phyloP scores from a whole-genome alignment of 2,113 vertebrate species.

The Cairina moschata region DNA sequence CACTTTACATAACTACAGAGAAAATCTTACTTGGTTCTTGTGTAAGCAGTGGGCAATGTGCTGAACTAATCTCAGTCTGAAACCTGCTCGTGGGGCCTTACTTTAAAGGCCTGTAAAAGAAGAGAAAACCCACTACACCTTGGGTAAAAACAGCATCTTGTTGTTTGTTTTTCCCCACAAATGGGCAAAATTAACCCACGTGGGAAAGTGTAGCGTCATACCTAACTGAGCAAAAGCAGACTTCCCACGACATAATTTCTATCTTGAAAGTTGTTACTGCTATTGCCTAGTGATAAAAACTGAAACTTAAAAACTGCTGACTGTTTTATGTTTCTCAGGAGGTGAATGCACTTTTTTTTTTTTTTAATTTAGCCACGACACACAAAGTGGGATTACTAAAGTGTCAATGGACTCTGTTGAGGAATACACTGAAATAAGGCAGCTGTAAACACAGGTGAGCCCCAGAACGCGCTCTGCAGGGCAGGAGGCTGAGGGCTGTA shows the following conservation, averaged over 20 bases:
- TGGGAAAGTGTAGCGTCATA: background rate
- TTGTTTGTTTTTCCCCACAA: too few relatives aligned
- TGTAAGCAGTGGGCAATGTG: background rate
- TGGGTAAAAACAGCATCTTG: background rate
- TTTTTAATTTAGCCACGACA: background rate
- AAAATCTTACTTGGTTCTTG: background rate
- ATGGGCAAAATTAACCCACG: background rate
- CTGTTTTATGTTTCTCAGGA: background rate
- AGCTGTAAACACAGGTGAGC: background rate
- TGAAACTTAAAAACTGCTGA: too few relatives aligned
- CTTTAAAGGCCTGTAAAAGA: background rate
- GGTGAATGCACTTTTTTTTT: background rate
- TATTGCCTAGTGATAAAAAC: background rate
- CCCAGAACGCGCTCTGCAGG: background rate
- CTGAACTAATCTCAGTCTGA: background rate
- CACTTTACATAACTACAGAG: background rate
- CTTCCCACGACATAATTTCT: background rate
- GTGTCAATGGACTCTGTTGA: background rate
- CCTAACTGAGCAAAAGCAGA: background rate
- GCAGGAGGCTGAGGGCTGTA: background rate
- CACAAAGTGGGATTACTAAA: background rate
- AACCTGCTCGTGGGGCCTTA: background rate
- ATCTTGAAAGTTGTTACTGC: background rate
- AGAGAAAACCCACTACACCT: background rate
- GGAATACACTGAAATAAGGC: background rate